Evolutionary conservation across 2,888 invertebrate genomes (phyloP).

Genomic region (Electrophaes corylata): DNA sequence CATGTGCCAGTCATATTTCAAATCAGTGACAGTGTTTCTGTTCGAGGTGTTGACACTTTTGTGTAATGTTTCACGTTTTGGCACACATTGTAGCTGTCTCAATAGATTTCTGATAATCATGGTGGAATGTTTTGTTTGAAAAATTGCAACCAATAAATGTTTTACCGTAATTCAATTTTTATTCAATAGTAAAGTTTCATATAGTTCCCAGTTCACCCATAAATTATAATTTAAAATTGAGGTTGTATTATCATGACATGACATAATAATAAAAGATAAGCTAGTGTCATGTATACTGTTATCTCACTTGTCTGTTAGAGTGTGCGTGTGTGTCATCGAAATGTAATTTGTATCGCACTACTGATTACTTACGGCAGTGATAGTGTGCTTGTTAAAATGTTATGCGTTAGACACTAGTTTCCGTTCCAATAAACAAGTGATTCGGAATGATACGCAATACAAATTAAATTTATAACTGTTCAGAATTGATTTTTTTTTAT

Average conservation of each 20-base stretch:
- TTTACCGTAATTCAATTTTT: conserved; percentile 24
- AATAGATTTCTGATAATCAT: conserved; percentile 29
- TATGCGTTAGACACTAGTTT: conserved; percentile 2
- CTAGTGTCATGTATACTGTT: conserved; percentile 28
- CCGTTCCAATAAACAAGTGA: background rate
- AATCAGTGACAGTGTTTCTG: conserved; percentile 1
- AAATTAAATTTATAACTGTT: too few relatives aligned
- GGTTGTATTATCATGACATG: conserved; percentile 38
- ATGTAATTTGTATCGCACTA: conserved; percentile 24
- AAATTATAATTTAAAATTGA: conserved; percentile 41
- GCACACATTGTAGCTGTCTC: conserved; percentile 24
- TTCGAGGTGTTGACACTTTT: conserved; percentile 19
- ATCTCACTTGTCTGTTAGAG: conserved; percentile 27
- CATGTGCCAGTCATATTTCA: conserved; percentile 14
- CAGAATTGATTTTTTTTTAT: too few relatives aligned
- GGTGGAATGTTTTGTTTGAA: conserved; percentile 30
- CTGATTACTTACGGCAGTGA: conserved; percentile 22
- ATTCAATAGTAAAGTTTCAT: conserved; percentile 43
- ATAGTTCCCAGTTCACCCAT: conserved; percentile 30
- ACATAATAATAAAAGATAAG: conserved; percentile 46
- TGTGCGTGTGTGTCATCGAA: conserved; percentile 21
- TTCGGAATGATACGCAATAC: background rate
- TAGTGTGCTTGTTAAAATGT: conserved; percentile 7
- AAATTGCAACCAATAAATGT: conserved; percentile 36
- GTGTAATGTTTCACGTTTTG: conserved; percentile 25